phyloP scores from a whole-genome alignment of 1,140 invertebrate species.

The Brachionus rubens region DNA sequence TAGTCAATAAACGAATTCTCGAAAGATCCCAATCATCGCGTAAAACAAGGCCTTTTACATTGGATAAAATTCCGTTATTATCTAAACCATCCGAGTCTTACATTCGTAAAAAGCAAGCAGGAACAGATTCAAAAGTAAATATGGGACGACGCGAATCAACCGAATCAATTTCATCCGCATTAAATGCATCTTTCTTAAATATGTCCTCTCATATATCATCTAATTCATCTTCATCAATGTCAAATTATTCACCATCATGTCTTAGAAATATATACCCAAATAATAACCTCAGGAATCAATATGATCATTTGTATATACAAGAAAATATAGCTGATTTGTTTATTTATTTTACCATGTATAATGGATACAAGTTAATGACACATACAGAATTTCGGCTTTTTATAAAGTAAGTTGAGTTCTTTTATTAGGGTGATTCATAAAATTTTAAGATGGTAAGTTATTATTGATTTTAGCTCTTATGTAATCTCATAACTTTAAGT shows the following conservation, averaged over 20 bases:
- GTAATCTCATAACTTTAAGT: too few species aligned
- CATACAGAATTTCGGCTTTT: conserved; percentile 8
- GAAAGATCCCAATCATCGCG: not conserved
- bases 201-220: not conserved
- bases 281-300: conserved; percentile 2
- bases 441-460: too few species aligned
- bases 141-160: not conserved
- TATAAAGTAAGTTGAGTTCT: not conserved
- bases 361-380: not conserved
- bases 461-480: too few species aligned
- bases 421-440: too few species aligned
- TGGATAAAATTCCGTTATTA: conserved; percentile 34
- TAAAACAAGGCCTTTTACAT: not conserved
- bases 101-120: not conserved
- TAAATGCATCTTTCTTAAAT: not conserved
- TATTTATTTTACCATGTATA: conserved; percentile 28
- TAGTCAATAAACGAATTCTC: conserved; percentile 35
- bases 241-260: not conserved
- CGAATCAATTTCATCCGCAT: not conserved
- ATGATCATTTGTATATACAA: conserved; percentile 3
- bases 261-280: conserved; percentile 26
- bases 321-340: conserved; percentile 35
- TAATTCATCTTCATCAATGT: not conserved
- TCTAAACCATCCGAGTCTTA: conserved; percentile 22
- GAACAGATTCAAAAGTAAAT: not conserved